phyloP scores from a whole-genome alignment of 2,888 invertebrate species.

The Ormyrus nitidulus region DNA sequence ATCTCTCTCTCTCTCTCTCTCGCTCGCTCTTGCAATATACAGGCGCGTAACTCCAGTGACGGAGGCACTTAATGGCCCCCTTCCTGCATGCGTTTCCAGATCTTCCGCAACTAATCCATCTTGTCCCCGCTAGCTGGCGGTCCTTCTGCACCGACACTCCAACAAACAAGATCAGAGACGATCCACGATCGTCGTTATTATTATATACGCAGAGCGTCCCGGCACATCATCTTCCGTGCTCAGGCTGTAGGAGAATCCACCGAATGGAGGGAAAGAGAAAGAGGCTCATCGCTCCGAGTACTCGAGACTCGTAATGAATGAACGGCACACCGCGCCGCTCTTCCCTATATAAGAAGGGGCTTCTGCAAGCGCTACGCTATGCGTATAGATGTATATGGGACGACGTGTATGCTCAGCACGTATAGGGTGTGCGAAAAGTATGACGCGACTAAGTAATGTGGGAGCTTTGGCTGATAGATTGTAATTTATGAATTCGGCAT shows the following conservation, averaged over 20 bases:
- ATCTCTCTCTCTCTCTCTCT: neutral
- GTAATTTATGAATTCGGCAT: no score
- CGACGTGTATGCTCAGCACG: neutral
- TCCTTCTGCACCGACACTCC: conserved; percentile 2
- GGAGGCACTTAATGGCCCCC: conserved; percentile 30
- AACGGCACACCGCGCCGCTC: conserved; percentile 4
- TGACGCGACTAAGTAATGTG: neutral
- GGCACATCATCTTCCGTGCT: neutral
- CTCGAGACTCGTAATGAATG: conserved; percentile 39
- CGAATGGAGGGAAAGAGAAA: neutral
- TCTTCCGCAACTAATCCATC: conserved; percentile 49
- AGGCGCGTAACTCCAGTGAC: conserved; percentile 33
- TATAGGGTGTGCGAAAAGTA: conserved; percentile 1
- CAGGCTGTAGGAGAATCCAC: neutral
- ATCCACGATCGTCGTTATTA: conserved; percentile 26
- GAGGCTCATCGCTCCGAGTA: neutral
- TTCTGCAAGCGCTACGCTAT: neutral
- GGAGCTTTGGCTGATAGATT: neutral
- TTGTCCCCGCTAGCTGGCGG: conserved; percentile 4
- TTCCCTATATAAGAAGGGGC: neutral
- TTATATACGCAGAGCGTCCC: conserved; percentile 17
- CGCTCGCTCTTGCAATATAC: neutral
- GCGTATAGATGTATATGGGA: neutral
- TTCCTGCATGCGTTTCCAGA: conserved; percentile 3
- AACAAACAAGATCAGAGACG: conserved; percentile 39